These are phyloP conservation scores for Panurus biarmicus DNA, from an alignment of 2,113 vertebrate species.

Conservation along the genomic window DNA sequence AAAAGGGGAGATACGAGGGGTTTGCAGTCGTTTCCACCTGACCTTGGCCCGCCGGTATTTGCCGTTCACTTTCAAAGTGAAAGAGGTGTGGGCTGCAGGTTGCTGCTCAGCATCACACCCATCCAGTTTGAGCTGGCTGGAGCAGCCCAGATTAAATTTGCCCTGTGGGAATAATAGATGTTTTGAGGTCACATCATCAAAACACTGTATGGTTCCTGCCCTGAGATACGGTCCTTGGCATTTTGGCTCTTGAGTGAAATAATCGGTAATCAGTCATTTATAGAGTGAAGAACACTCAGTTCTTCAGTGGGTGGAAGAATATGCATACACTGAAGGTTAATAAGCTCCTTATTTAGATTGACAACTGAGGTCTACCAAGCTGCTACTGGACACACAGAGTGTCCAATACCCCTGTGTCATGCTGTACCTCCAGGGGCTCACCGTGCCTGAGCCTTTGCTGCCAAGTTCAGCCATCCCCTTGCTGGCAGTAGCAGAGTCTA, in stretches of 20 bases:
- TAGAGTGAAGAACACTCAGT: not conserved
- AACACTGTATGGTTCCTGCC: not conserved
- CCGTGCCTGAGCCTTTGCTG: not conserved
- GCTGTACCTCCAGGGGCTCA: accelerated
- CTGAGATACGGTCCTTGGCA: not conserved
- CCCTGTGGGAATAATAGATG: accelerated
- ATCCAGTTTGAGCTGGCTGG: no score
- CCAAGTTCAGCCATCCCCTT: not conserved
- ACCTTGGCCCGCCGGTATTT: not conserved
- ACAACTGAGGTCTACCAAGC: not conserved
- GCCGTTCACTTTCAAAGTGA: not conserved
- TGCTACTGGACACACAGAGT: not conserved
- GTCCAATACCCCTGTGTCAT: accelerated
- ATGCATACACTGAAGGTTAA: not conserved
- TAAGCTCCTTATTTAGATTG: not conserved
- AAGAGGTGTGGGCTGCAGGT: not conserved
- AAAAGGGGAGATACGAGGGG: accelerated
- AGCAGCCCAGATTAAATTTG: not conserved
- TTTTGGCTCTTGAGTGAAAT: not conserved
- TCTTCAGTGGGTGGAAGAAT: not conserved
- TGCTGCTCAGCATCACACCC: not conserved
- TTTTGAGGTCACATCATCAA: not conserved
- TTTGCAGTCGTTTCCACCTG: not conserved
- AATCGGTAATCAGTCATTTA: accelerated
- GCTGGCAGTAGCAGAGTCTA: not conserved